Evolutionary conservation across 2,888 invertebrate species (phyloP).

Genomic region (Steinernema hermaphroditum): DNA sequence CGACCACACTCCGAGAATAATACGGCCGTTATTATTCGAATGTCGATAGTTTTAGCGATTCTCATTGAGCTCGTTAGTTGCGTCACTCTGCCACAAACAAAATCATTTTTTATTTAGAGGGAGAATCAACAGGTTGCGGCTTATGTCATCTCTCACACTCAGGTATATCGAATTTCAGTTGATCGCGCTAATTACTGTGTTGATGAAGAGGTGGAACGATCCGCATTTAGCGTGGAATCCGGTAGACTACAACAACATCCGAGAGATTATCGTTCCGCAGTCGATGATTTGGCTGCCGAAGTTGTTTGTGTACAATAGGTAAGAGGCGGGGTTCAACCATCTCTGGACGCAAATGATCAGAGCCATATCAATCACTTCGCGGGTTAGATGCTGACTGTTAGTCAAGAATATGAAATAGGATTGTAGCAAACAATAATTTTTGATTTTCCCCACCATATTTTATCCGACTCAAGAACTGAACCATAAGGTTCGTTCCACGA

Average conservation of each 20-base stretch:
- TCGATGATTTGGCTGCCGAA: slow-evolving; percentile 62
- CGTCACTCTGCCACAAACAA: background rate
- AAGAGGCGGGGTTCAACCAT: too few species aligned
- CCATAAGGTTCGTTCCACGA: too few species aligned
- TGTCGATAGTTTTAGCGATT: slow-evolving; percentile 64
- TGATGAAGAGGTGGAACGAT: slow-evolving; percentile 56
- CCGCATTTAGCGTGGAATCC: slow-evolving; percentile 59
- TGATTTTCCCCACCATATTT: too few species aligned
- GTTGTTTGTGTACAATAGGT: slow-evolving; percentile 63
- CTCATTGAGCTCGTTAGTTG: slow-evolving; percentile 59
- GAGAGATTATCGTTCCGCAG: slow-evolving; percentile 59
- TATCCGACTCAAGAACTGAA: too few species aligned
- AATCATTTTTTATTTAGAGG: slow-evolving; percentile 52
- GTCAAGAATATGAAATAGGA: too few species aligned
- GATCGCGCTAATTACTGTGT: background rate
- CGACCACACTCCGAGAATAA: slow-evolving; percentile 54
- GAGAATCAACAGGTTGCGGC: slow-evolving; percentile 65
- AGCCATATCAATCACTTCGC: too few species aligned
- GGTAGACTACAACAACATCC: slow-evolving; percentile 49
- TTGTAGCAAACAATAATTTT: too few species aligned
- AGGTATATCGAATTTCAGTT: slow-evolving; percentile 37
- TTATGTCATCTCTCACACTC: slow-evolving; percentile 63
- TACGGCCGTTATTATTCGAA: slow-evolving; percentile 56
- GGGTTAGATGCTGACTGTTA: too few species aligned
- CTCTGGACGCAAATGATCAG: too few species aligned